Conservation (phyloP, 2,888 invertebrate genomes). For the Meliscaeva auricollis region DNA sequence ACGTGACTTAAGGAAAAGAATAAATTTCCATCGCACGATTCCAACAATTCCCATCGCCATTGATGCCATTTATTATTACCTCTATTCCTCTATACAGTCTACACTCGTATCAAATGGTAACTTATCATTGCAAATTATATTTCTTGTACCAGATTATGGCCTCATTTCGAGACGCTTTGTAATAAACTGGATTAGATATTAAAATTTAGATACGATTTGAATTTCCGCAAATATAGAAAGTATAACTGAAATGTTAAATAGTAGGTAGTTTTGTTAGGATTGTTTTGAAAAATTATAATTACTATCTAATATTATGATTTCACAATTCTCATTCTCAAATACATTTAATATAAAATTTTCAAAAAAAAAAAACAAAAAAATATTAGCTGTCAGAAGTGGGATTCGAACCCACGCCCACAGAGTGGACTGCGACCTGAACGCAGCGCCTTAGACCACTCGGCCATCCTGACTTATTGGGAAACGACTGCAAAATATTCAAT, state of each 20-base stretch:
- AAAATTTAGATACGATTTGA: constrained; percentile 33
- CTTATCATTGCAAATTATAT: constrained; percentile 14
- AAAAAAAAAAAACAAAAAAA: constrained; percentile 8
- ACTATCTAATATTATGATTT: too few relatives aligned
- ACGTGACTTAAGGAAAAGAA: constrained; percentile 67
- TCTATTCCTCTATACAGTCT: background rate
- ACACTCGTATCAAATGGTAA: constrained; percentile 1
- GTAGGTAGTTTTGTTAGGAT: background rate
- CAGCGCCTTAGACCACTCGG: constrained; percentile 76
- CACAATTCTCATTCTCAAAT: too few relatives aligned
- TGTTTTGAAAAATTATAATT: too few relatives aligned
- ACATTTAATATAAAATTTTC: background rate
- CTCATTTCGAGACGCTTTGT: constrained; percentile 14
- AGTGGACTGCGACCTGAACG: constrained; percentile 76
- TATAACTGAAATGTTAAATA: background rate
- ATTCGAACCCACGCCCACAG: constrained; percentile 75
- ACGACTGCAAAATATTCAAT: background rate
- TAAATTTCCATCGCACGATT: constrained; percentile 27
- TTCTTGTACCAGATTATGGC: constrained; percentile 6
- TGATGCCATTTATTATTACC: background rate
- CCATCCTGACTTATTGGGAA: constrained; percentile 58
- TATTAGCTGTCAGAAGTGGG: constrained; percentile 76
- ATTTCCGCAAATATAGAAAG: constrained; percentile 53
- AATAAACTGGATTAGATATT: constrained; percentile 19
- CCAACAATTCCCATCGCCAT: background rate